Evolutionary conservation across 2,888 invertebrate genomes (phyloP), one percentile per base, ranked within the genome.

Genomic region (Sarcophaga rosellei): DNA sequence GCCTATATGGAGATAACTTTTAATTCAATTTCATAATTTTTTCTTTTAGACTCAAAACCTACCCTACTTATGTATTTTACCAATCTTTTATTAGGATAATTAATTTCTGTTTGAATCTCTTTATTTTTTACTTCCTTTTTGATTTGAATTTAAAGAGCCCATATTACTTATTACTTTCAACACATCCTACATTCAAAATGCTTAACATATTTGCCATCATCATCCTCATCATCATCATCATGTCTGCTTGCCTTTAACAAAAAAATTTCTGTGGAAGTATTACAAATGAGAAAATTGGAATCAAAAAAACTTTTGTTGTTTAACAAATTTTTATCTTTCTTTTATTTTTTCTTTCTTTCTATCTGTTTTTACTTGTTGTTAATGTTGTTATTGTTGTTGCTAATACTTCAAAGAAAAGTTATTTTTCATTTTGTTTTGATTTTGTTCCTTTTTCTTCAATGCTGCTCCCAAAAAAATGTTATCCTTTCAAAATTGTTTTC

Each of bases 401-500:
- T 59, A 70, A 62, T 76, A 53, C 70, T 82, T 61, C 73, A 73
- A 79, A 79, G 72, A 59, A 35, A 79, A 59, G 12, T 70, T 63
- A 63, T 70, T 35, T 69, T 53, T n/a, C 15, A 21, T 61, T 81
- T 45, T 15, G 57, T 62, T 44, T 68, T 78, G 21, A n/a, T 35
- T 81, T 61, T 69, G 20, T 63, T 44, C 20, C 5, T 20, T 3
- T 47, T 81, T 2, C 68, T 63, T 23, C 15, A 45, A 25, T 25
- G 6, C 62, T 23, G n/a, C 65, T 61, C 61, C 65, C 68, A 17
- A 63, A 35, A 44, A 23, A 63, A 12, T 80, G 69, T 83, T 86
- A 86, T 80, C 77, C 80, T 65, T 80, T 63, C 23, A 75, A 68
- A 76, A 53, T 69, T 53, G 69, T 53, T 68, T 72, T 72, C 63